phyloP scores from a whole-genome alignment of 2,797 vertebrate genomes.

The Enteromius mattozi region DNA sequence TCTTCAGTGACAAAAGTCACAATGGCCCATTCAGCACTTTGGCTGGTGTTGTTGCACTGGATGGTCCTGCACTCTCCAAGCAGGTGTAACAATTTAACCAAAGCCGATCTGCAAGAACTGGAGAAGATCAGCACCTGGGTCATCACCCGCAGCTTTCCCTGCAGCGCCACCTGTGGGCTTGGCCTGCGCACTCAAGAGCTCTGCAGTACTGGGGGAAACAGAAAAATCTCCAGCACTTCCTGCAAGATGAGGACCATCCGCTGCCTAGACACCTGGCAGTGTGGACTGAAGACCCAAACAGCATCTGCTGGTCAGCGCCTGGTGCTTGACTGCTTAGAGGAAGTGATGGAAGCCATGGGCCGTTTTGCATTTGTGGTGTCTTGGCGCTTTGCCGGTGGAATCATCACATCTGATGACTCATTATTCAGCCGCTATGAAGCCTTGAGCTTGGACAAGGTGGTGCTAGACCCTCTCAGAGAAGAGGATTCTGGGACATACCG shows the following conservation, averaged over 20 bases:
- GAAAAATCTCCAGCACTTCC: constrained; percentile 39
- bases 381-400: constrained; percentile 82
- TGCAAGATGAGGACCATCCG: constrained; percentile 69
- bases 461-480: constrained; percentile 75
- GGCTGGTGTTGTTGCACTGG: constrained; percentile 26
- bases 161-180: constrained; percentile 87
- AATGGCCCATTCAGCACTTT: constrained; percentile 37
- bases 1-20: neutral
- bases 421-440: constrained; percentile 74
- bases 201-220: constrained; percentile 72
- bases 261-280: constrained; percentile 80
- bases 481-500: constrained; percentile 86
- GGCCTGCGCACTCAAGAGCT: constrained; percentile 80
- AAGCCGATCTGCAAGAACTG: constrained; percentile 58
- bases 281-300: constrained; percentile 83
- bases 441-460: constrained; percentile 66
- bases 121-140: constrained; percentile 62
- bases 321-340: constrained; percentile 80
- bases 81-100: constrained; percentile 45
- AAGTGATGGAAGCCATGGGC: constrained; percentile 63
- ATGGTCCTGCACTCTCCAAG: neutral
- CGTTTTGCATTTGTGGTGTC: constrained; percentile 72
- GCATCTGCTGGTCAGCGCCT: constrained; percentile 68
- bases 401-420: constrained; percentile 81
- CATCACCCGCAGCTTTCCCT: constrained; percentile 71